Evolutionary conservation across 2,113 vertebrate species (phyloP).

Genomic region (Sylvietta virens): DNA sequence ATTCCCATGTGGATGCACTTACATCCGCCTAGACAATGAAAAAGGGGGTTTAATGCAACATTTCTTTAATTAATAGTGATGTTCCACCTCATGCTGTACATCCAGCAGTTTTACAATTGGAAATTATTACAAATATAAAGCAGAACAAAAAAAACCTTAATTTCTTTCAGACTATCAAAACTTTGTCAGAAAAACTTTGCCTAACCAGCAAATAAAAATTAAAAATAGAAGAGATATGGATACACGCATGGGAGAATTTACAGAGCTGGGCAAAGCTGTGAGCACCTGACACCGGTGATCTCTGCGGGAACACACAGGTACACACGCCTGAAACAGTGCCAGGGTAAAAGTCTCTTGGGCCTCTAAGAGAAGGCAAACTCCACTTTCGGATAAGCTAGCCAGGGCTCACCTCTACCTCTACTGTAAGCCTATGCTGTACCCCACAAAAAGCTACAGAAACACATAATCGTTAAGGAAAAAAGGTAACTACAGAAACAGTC

Average conservation of each 20-base stretch:
- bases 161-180: background rate
- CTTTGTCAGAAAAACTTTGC: background rate
- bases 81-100: background rate
- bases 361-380: background rate
- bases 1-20: background rate
- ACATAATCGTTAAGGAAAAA: accelerated
- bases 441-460: background rate
- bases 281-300: background rate
- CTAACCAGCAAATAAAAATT: background rate
- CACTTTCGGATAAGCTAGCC: background rate
- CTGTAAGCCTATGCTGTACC: background rate
- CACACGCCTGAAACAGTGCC: background rate
- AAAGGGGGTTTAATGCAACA: background rate
- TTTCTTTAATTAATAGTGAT: background rate
- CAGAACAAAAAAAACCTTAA: background rate
- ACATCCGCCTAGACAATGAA: background rate
- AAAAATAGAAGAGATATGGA: background rate
- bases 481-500: background rate
- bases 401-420: background rate
- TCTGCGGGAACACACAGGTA: background rate
- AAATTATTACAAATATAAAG: background rate
- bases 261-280: background rate
- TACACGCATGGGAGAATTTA: accelerated
- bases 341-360: background rate
- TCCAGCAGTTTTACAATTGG: background rate